These are phyloP conservation scores for Nasonia longicornis DNA, from an alignment of 1,140 invertebrate species.

Conservation along the genomic window DNA sequence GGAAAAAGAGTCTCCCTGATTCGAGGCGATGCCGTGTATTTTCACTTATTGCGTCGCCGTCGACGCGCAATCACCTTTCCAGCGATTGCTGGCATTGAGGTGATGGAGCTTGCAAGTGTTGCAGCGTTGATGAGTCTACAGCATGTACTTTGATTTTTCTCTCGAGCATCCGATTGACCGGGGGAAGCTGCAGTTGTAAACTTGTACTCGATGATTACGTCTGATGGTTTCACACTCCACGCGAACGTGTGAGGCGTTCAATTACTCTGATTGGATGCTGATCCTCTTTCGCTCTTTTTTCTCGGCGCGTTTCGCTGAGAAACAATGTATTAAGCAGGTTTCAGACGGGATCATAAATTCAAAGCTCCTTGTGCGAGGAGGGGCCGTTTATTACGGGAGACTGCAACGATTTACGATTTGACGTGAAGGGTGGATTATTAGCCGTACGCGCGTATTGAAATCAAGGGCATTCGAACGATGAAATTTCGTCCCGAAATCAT, in stretches of 20 bases:
- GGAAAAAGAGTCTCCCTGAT: conserved; percentile 32
- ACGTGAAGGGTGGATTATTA: neutral
- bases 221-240: too few relatives aligned
- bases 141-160: too few relatives aligned
- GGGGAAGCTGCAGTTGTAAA: too few relatives aligned
- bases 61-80: neutral
- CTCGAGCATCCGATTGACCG: too few relatives aligned
- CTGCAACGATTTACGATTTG: neutral
- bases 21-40: neutral
- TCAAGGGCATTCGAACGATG: neutral
- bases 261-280: too few relatives aligned
- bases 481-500: neutral
- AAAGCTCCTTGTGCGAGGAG: neutral
- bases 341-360: neutral
- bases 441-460: neutral
- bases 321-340: neutral
- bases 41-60: neutral
- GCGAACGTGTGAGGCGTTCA: too few relatives aligned
- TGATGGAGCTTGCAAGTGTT: too few relatives aligned
- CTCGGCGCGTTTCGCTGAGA: neutral
- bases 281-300: too few relatives aligned
- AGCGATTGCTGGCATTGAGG: neutral
- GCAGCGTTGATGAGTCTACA: too few relatives aligned
- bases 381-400: neutral
- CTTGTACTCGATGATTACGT: too few relatives aligned